Evolutionary conservation across 2,113 vertebrate species (phyloP), one percentile per base, ranked within the genome.

Genomic region (Oceanites oceanicus): DNA sequence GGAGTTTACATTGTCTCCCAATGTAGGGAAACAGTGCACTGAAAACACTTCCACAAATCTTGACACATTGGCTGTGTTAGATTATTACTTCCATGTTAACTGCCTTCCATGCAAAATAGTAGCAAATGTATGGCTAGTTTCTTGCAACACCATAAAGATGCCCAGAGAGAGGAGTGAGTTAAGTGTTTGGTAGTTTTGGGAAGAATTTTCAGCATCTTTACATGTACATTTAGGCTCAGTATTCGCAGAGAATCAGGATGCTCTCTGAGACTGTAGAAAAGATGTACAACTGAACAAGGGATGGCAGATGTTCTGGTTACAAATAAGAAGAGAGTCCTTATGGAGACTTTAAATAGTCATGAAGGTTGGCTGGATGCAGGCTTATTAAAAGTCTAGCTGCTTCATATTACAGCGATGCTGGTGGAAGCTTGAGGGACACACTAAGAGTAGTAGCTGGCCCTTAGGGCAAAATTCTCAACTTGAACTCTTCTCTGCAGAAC

Each of bases 251-350:
- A 77, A 75, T 15, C 27, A 42, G 47, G 61, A n/a, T 84, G 65
- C 66, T 45, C 44, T 77, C 88, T 75, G 68, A 94, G 67, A 50
- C 77, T 52, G 21, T 32, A 59, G 67, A 66, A 15, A 62, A 67
- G 55, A 66, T 74, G 71, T 93, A 30, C 81, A 86, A 59, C 42
- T 67, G 67, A 96, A 96, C 62, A 74, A 70, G 87, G 76, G 47
- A 16, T 74, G 85, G 74, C 86, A 95, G 85, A 77, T 88, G 45
- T 81, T 92, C 77, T 83, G 80, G 67, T 81, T 91, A 90, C 50
- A 94, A 95, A 93, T 88, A 71, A 34, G 36, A 40, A 47, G 52
- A 73, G 68, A 73, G 53, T 79, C 77, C 70, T 95, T 63, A 63
- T 1, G 13, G 84, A 63, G 71, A 62, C 53, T 81, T 88, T 75